Evolutionary conservation across 2,888 invertebrate genomes (phyloP).

Genomic region (Rhyacophila evoluta): DNA sequence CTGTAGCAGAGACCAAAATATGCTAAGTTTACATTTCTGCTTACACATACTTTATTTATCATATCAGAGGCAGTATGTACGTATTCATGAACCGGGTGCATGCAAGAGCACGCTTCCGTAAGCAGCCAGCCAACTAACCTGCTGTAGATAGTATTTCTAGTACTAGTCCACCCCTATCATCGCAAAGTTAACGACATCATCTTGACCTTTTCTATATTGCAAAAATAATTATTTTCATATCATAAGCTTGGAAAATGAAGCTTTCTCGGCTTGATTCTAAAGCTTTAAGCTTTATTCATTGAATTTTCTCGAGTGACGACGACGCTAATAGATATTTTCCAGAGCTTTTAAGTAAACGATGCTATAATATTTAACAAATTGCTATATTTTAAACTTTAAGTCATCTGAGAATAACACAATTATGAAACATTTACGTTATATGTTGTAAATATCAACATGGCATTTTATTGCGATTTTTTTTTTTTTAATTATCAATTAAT

Average conservation of each 20-base stretch:
- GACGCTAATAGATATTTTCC: not conserved
- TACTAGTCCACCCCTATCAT: not conserved
- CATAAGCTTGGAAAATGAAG: conserved; percentile 4
- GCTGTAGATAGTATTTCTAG: not conserved
- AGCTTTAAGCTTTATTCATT: not conserved
- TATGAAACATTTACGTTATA: no score
- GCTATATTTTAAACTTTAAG: no score
- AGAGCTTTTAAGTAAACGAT: not conserved
- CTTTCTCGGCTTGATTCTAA: not conserved
- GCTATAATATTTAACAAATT: not conserved
- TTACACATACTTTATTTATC: not conserved
- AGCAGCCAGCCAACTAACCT: conserved; percentile 16
- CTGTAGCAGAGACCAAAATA: not conserved
- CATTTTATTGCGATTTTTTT: no score
- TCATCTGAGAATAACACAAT: no score
- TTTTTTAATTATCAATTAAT: no score
- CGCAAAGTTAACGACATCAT: not conserved
- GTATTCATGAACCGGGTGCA: not conserved
- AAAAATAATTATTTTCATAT: conserved; percentile 17
- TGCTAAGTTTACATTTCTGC: not conserved
- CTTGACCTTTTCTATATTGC: conserved; percentile 4
- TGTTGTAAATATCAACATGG: no score
- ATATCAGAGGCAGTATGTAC: not conserved
- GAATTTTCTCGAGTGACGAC: not conserved
- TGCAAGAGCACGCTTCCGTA: conserved; percentile 2